A percentile compares a stretch with the other conserved stretches of the same genome.
phyloP scores from a whole-genome alignment of 2,888 invertebrate genomes.

The Melanchra persicariae region DNA sequence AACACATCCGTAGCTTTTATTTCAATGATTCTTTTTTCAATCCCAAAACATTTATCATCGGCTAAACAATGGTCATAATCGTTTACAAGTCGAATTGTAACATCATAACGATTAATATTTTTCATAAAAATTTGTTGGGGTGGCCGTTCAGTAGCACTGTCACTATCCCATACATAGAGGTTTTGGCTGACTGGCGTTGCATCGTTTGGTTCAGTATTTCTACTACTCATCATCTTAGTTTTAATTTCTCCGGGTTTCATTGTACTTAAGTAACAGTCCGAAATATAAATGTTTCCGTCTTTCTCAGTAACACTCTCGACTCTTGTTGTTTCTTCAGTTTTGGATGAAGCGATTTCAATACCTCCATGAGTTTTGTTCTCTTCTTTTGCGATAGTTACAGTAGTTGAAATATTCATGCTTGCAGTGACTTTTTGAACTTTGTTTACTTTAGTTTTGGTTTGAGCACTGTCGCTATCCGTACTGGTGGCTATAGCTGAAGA shows the following conservation, averaged over 20 bases:
- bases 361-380: background rate
- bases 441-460: background rate
- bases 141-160: background rate
- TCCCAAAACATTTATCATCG: background rate
- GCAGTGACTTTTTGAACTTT: background rate
- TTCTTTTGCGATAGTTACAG: background rate
- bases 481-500: too few species aligned
- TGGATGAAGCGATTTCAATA: background rate
- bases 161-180: background rate
- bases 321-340: background rate
- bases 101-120: conserved; percentile 15
- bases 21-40: conserved; percentile 9
- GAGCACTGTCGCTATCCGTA: too few species aligned
- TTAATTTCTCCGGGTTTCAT: conserved; percentile 12
- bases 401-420: background rate
- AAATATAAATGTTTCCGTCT: conserved; percentile 12
- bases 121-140: background rate
- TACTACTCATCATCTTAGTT: background rate
- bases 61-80: background rate
- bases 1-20: conserved; percentile 19
- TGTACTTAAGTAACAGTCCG: conserved; percentile 18
- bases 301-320: background rate
- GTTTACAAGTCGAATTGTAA: conserved; percentile 1
- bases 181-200: background rate
- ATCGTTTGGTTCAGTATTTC: background rate